phyloP scores from a whole-genome alignment of 2,113 vertebrate species.

The Zapus hudsonius region DNA sequence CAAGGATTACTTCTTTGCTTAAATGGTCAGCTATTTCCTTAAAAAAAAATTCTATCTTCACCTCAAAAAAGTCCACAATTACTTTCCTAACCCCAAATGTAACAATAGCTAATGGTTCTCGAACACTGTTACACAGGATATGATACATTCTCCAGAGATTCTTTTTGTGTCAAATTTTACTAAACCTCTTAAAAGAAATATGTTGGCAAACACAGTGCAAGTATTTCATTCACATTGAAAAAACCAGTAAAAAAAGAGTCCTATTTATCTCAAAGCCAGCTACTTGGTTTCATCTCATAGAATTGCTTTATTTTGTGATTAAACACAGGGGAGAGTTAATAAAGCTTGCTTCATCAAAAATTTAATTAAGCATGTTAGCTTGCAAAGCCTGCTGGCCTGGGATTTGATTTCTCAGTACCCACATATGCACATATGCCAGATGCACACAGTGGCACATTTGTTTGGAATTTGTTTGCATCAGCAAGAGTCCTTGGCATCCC shows the following conservation, averaged over 20 bases:
- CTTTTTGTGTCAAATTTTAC: slow-evolving; percentile 31
- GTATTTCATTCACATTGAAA: slow-evolving; percentile 49
- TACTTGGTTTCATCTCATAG: slow-evolving; percentile 14
- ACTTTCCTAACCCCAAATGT: slow-evolving; percentile 10
- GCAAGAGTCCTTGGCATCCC: too few species aligned
- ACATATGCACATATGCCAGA: too few species aligned
- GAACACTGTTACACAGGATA: slow-evolving; percentile 32
- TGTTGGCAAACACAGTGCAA: slow-evolving; percentile 2
- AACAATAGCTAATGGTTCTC: slow-evolving; percentile 38
- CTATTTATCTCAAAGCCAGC: not conserved
- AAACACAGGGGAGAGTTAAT: not conserved
- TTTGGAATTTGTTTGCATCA: too few species aligned
- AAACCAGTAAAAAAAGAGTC: not conserved
- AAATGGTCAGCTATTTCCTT: not conserved
- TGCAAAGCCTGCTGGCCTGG: too few species aligned
- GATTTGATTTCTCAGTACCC: too few species aligned
- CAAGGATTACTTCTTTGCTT: slow-evolving; percentile 48
- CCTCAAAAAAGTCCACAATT: not conserved
- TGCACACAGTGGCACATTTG: too few species aligned
- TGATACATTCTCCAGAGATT: slow-evolving; percentile 43
- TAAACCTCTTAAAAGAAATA: slow-evolving; percentile 60
- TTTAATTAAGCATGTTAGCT: too few species aligned
- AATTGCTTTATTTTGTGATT: slow-evolving; percentile 39
- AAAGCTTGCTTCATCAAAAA: slow-evolving; percentile 33
- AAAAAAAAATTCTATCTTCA: not conserved